Conservation (phyloP, 2,888 invertebrate species). For the Drosophila melanosoma region DNA sequence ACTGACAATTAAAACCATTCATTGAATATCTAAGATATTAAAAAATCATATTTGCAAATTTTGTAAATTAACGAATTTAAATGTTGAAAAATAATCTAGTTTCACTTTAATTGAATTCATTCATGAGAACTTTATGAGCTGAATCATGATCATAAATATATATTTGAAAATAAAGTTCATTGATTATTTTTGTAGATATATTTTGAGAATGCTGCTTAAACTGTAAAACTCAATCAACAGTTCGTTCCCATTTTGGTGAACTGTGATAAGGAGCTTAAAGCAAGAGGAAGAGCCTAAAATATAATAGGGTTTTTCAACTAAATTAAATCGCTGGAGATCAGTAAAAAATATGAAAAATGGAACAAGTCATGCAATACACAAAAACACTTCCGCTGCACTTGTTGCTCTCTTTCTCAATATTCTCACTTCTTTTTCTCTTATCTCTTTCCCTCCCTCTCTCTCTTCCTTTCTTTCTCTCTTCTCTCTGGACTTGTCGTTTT, state of each 20-base stretch:
- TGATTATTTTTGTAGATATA: conserved; percentile 34
- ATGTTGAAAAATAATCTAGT: not conserved
- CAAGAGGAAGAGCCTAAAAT: not conserved
- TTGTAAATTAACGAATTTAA: not conserved
- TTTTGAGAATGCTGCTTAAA: conserved; percentile 47
- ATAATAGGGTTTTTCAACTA: conserved; percentile 14
- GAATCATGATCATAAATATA: not conserved
- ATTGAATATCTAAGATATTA: not conserved
- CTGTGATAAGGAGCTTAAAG: conserved; percentile 53
- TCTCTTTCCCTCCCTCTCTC: conserved; percentile 2
- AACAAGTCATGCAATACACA: conserved; percentile 48
- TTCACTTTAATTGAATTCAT: not conserved
- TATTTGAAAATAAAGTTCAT: conserved; percentile 33
- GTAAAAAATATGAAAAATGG: conserved; percentile 48
- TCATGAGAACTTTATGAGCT: not conserved
- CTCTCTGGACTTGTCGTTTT: conserved; percentile 59
- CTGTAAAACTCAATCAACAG: conserved; percentile 58
- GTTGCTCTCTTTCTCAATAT: conserved; percentile 27
- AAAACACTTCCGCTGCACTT: conserved; percentile 30
- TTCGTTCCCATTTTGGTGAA: conserved; percentile 65
- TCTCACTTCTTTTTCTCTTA: conserved; percentile 48
- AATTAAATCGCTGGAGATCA: conserved; percentile 31
- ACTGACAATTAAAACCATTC: too few relatives aligned
- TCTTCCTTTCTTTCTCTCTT: conserved; percentile 23
- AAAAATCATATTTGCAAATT: not conserved